Percentiles rank a stretch among this genome's conserved stretches.
Evolutionary conservation across 2,113 vertebrate species (phyloP).

Genomic region (Colossoma macropomum): DNA sequence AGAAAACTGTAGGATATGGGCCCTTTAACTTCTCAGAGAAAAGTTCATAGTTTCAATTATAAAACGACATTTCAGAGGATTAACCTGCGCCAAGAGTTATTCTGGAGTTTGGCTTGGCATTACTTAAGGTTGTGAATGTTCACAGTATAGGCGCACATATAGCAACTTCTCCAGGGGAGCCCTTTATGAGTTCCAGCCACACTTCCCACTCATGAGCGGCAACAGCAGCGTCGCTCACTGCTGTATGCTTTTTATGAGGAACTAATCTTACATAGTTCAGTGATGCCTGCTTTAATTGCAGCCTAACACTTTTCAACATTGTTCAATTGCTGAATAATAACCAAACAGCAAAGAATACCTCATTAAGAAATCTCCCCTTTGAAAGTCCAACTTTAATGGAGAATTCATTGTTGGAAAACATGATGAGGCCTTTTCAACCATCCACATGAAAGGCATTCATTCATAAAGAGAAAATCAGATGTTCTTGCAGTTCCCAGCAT

Average conservation of each 20-base stretch:
- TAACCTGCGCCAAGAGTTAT: conserved; percentile 21
- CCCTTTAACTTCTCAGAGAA: background rate
- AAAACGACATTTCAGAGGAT: conserved; percentile 17
- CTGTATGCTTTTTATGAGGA: conserved; percentile 10
- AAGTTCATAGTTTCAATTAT: conserved; percentile 27
- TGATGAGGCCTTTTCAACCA: background rate
- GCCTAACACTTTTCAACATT: background rate
- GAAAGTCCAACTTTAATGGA: background rate
- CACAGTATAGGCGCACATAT: conserved; percentile 16
- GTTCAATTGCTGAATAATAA: background rate
- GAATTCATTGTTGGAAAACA: background rate
- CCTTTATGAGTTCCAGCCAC: conserved; percentile 16
- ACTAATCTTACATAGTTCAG: conserved; percentile 7
- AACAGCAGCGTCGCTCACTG: background rate
- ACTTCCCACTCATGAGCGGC: conserved; percentile 50
- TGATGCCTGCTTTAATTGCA: conserved; percentile 7
- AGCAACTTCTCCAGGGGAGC: conserved; percentile 15
- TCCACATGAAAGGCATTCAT: conserved; percentile 8
- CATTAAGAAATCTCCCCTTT: background rate
- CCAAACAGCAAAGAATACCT: background rate
- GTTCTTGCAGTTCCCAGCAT: conserved; percentile 32
- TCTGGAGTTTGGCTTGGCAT: conserved; percentile 44
- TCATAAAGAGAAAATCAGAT: conserved; percentile 9
- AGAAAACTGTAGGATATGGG: background rate
- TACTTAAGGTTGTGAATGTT: conserved; percentile 2